Evolutionary conservation across 1,140 invertebrate species (phyloP).

Genomic region (Anastrepha obliqua): DNA sequence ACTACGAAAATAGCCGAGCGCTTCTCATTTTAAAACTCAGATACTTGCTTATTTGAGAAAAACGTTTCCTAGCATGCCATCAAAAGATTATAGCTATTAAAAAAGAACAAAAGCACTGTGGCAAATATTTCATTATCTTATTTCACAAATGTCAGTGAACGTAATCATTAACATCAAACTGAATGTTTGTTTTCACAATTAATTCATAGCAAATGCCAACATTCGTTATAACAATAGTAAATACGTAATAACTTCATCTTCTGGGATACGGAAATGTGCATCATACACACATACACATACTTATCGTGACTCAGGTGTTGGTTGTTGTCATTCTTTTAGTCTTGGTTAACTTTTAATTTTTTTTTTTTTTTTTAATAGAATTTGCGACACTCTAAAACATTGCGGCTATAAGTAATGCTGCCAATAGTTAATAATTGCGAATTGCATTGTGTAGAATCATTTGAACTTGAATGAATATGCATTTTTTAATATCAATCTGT

Average conservation of each 20-base stretch:
- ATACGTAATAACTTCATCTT: neutral
- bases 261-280: neutral
- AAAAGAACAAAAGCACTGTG: neutral
- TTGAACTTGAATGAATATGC: too few relatives aligned
- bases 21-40: neutral
- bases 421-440: too few relatives aligned
- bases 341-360: neutral
- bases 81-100: neutral
- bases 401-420: neutral
- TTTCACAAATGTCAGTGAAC: neutral
- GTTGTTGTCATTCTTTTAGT: neutral
- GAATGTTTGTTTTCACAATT: neutral
- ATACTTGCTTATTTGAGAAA: neutral
- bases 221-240: neutral
- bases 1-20: neutral
- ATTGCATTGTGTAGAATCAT: too few relatives aligned
- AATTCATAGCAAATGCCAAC: neutral
- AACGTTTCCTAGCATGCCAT: slow-evolving; percentile 31
- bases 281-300: neutral
- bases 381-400: neutral
- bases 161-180: neutral
- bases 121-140: neutral
- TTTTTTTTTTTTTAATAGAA: neutral
- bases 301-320: neutral
- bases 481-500: too few relatives aligned